Evolutionary conservation across 53 echinoderm and acorn worm species (phyloP).

Genomic region (Actinopyga echinites): DNA sequence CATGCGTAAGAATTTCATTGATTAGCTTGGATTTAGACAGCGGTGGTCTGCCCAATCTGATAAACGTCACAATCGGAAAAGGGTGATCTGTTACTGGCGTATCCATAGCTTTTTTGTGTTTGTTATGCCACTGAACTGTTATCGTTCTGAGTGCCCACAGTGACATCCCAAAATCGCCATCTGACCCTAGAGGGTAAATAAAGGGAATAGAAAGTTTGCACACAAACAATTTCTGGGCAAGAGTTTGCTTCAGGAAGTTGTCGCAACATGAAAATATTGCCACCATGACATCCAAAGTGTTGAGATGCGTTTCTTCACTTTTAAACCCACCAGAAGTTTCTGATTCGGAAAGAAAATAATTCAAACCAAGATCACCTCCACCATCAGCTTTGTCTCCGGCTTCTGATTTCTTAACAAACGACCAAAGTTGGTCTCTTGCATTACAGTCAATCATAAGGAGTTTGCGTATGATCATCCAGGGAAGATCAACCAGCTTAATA

Average conservation of each 20-base stretch:
- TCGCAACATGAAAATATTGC: constrained; percentile 10
- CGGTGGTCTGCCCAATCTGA: constrained; percentile 9
- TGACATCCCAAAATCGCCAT: constrained; percentile 20
- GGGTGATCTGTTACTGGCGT: neutral
- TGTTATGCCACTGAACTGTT: constrained; percentile 22
- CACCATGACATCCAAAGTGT: too few species aligned
- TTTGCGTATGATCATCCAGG: too few species aligned
- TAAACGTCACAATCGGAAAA: neutral
- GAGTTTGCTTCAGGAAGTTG: neutral
- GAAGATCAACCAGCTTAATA: constrained; percentile 12
- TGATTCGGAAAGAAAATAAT: neutral
- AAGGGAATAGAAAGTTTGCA: constrained; percentile 44
- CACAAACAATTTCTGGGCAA: constrained; percentile 46
- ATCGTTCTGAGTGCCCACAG: constrained; percentile 35
- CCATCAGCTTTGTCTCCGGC: too few species aligned
- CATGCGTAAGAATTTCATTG: constrained; percentile 20
- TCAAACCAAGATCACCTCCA: neutral
- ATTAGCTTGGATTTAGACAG: too few species aligned
- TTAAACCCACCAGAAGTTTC: neutral
- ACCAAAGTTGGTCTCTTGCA: neutral
- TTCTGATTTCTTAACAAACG: neutral
- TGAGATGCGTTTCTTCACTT: neutral
- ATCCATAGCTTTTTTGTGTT: too few species aligned
- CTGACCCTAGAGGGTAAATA: constrained; percentile 5
- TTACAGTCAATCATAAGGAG: constrained; percentile 9